Base-by-base conservation (phyloP, 2,888 invertebrate species). In the Erebia ligea region DNA sequence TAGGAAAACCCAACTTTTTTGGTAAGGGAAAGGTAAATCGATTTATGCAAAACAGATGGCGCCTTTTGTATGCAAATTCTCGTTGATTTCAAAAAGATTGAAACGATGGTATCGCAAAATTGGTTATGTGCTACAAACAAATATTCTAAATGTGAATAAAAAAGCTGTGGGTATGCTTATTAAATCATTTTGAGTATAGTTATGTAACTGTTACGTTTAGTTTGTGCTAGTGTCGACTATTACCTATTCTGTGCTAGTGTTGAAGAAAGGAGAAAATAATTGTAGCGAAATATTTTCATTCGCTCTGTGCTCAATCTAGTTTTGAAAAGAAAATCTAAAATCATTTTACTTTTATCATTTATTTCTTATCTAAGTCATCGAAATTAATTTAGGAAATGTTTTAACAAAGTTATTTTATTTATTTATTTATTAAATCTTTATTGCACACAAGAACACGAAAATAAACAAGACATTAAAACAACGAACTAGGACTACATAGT, bases 51-150 rank as follows among this genome's bases (percentile, higher is more conserved):
- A 92, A 87, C 85, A 91, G 90, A 90, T 90, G 86, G 89, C 88
- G 89, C 91, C 91, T 92, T 92, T 92, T 92, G 88, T 91, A 92
- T 92, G 92, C 87, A 91, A 92, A 92, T 92, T 89, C 87, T 84
- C 89, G 89, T 91, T 91, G 91, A 91, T 91, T 92, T 67, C 67
- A 40, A 52, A 67, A 67, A 67, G 67, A 67, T 59, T 67, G 59
- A 67, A 67, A 61, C 50, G 59, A 48, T 40, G 61, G 67, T 52
- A 67, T 52, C 34, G 59, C 52, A n/a, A 61, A 56, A 66, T 57
- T 57, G 15, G 15, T 57, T 57, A 66, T 56, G 15, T 65, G 54
- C 25, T 52, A 54, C 54, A 54, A 52, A 65, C 21, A 48, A 59
- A 59, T 59, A 59, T 42, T 17, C 10, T 42, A 59, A 59, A 59